These are phyloP conservation scores for Sesamia inferens DNA, from an alignment of 2,888 invertebrate genomes.

Conservation along the genomic window DNA sequence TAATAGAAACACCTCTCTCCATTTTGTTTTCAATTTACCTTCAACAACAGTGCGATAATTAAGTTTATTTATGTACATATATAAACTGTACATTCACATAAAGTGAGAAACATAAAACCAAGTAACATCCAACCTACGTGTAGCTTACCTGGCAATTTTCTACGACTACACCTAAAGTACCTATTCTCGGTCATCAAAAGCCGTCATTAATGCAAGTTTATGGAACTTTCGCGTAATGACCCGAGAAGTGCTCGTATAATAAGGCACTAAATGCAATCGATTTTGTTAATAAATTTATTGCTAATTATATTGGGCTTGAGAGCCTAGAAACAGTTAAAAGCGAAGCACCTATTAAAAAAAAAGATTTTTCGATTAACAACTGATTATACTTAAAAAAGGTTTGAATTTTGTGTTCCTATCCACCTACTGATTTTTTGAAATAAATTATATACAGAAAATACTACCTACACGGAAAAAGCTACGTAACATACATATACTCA, in stretches of 20 bases:
- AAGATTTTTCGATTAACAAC: constrained; percentile 10
- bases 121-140: too few relatives aligned
- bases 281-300: constrained; percentile 32
- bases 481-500: too few relatives aligned
- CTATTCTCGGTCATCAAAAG: not conserved
- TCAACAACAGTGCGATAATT: too few relatives aligned
- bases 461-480: too few relatives aligned
- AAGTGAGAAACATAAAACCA: not conserved
- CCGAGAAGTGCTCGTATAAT: not conserved
- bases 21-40: constrained; percentile 15
- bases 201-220: constrained; percentile 11
- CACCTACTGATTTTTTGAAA: not conserved
- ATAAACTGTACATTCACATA: not conserved
- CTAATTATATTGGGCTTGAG: constrained; percentile 22
- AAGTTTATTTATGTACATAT: not conserved
- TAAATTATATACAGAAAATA: not conserved
- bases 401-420: not conserved
- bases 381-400: constrained; percentile 15
- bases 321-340: constrained; percentile 9
- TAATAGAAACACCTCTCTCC: constrained; percentile 30
- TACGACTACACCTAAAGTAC: not conserved
- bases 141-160: not conserved
- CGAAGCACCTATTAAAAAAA: constrained; percentile 13
- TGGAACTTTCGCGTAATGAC: not conserved
- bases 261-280: constrained; percentile 12